These are phyloP conservation scores for Antheraea yamamai DNA, from an alignment of 2,888 invertebrate species.

Conservation along the genomic window DNA sequence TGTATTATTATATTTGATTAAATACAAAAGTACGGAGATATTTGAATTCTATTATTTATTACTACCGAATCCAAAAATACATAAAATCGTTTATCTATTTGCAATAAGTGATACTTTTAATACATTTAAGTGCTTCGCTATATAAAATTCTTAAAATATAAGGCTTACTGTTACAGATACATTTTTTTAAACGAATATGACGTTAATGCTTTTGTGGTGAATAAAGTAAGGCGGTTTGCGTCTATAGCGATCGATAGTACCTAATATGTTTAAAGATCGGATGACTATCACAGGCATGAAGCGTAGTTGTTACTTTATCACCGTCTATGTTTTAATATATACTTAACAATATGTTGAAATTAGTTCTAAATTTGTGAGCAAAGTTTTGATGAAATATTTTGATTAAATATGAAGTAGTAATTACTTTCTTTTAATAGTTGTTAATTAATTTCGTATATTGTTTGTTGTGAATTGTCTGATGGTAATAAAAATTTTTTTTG, in stretches of 20 bases:
- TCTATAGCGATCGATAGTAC: constrained; percentile 15
- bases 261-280: background rate
- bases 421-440: background rate
- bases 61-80: background rate
- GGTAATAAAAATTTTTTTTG: no score
- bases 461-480: background rate
- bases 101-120: background rate
- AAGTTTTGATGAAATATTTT: background rate
- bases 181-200: background rate
- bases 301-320: background rate
- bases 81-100: constrained; percentile 4
- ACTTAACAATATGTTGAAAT: background rate
- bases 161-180: background rate
- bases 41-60: background rate
- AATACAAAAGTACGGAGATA: background rate
- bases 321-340: background rate
- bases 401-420: background rate
- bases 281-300: constrained; percentile 16
- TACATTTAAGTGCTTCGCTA: background rate
- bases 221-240: constrained; percentile 17
- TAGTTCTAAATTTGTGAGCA: background rate
- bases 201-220: background rate
- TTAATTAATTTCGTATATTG: background rate
- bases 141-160: constrained; percentile 4
- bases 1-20: background rate